Conservation (phyloP, 2,113 vertebrate genomes). For the Amblyornis subalaris region DNA sequence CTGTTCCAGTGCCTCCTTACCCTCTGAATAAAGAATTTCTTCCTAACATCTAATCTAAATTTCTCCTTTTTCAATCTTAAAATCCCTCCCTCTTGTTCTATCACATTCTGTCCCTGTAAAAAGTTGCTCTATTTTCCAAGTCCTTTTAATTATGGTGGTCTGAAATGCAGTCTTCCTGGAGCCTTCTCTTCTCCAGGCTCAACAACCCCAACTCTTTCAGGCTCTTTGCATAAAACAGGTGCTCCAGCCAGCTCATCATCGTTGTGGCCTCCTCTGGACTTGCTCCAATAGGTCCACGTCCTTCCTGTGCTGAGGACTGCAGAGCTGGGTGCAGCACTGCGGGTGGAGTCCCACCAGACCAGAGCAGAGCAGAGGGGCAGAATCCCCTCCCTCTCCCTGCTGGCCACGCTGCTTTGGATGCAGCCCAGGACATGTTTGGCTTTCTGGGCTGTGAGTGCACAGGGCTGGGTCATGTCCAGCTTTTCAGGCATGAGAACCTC, state of each 20-base stretch:
- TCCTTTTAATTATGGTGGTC: too few relatives aligned
- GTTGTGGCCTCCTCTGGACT: not conserved
- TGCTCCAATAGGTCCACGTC: not conserved
- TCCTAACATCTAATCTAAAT: not conserved
- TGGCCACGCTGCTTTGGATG: rapidly evolving
- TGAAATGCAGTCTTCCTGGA: not conserved
- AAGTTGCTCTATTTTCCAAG: not conserved
- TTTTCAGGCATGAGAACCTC: too few relatives aligned
- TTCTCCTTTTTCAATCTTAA: not conserved
- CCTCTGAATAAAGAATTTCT: not conserved
- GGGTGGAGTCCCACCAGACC: not conserved
- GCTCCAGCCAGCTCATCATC: not conserved
- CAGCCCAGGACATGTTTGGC: rapidly evolving
- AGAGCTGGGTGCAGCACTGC: not conserved
- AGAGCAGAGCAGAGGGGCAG: not conserved
- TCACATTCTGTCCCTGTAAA: not conserved
- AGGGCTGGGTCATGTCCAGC: not conserved
- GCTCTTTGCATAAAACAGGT: not conserved
- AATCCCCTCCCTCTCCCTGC: not conserved
- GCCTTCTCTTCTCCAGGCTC: not conserved
- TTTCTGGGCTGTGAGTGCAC: not conserved
- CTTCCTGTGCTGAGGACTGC: not conserved
- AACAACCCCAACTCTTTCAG: not conserved
- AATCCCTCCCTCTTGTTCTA: not conserved
- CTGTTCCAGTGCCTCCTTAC: not conserved